A percentile compares a stretch with the other conserved stretches of the same genome.
Evolutionary conservation across 2,113 vertebrate genomes (phyloP).

Genomic region (Ictalurus furcatus): DNA sequence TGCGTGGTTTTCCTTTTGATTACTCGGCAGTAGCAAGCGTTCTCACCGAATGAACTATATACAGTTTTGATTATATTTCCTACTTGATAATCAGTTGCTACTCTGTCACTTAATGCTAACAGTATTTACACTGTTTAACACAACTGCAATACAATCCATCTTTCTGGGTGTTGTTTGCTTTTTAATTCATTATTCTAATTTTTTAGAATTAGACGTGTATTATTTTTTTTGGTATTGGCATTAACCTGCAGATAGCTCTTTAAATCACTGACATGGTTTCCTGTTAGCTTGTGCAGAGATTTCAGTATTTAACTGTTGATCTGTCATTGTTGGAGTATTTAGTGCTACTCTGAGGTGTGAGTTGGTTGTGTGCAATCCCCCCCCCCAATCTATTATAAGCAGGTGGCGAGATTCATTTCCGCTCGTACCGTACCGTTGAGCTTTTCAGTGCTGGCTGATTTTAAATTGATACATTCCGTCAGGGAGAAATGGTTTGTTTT

Average conservation of each 20-base stretch:
- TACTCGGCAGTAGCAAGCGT: constrained; percentile 69
- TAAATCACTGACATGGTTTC: constrained; percentile 79
- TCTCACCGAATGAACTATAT: constrained; percentile 80
- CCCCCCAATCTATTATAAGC: constrained; percentile 74
- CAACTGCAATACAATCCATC: constrained; percentile 92
- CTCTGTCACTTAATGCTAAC: constrained; percentile 74
- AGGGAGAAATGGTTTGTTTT: constrained; percentile 80
- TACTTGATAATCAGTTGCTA: constrained; percentile 88
- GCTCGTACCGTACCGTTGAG: constrained; percentile 76
- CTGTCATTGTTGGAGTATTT: constrained; percentile 82
- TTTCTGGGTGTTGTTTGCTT: constrained; percentile 74
- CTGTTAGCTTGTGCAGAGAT: constrained; percentile 84
- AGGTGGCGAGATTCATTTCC: constrained; percentile 74
- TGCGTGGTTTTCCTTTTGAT: constrained; percentile 73
- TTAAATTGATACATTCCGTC: constrained; percentile 98
- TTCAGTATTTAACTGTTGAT: constrained; percentile 85
- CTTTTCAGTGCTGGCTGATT: constrained; percentile 83
- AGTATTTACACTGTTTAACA: constrained; percentile 90
- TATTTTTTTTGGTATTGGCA: constrained; percentile 69
- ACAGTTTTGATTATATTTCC: constrained; percentile 79
- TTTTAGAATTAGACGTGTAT: constrained; percentile 72
- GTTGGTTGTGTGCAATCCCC: constrained; percentile 85
- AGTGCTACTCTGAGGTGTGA: constrained; percentile 87
- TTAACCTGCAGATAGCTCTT: constrained; percentile 70
- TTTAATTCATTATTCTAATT: constrained; percentile 57